phyloP scores from a whole-genome alignment of 1,140 invertebrate genomes.

The Liolophura sinensis region DNA sequence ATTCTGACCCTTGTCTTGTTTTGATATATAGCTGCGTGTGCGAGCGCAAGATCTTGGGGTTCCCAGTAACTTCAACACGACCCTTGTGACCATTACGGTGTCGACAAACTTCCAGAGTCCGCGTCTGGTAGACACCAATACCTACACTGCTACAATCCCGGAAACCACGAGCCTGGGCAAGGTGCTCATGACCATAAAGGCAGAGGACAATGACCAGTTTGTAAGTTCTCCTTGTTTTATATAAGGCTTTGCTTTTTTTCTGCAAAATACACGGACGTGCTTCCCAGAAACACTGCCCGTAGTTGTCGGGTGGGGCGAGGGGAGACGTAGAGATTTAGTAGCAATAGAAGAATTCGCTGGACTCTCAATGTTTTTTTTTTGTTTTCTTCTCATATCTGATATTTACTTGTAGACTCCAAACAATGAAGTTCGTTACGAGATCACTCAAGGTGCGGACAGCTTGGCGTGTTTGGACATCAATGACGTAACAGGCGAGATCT shows the following conservation, averaged over 20 bases:
- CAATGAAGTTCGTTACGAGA: constrained; percentile 28
- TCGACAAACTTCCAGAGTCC: constrained; percentile 30
- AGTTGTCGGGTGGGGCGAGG: constrained; percentile 27
- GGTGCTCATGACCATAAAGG: constrained; percentile 25
- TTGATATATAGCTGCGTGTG: constrained; percentile 23
- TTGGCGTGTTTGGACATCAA: constrained; percentile 32
- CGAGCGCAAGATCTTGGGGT: constrained; percentile 30
- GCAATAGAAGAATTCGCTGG: too few relatives aligned
- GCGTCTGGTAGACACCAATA: constrained; percentile 11
- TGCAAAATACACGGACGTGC: constrained; percentile 29
- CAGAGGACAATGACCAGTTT: constrained; percentile 30
- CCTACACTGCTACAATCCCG: constrained; percentile 16
- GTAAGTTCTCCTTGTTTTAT: constrained; percentile 21
- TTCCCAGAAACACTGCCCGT: constrained; percentile 24
- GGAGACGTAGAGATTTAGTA: constrained; percentile 27
- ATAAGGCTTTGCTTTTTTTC: constrained; percentile 14
- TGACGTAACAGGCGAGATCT: constrained; percentile 30
- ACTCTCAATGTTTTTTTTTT: neutral
- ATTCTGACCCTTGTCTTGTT: too few relatives aligned
- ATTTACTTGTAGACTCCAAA: constrained; percentile 27
- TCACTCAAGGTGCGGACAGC: constrained; percentile 23
- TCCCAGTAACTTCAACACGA: constrained; percentile 26
- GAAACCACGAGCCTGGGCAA: constrained; percentile 30
- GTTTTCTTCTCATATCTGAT: constrained; percentile 6
- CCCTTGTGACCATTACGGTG: constrained; percentile 21